Evolutionary conservation across 2,113 vertebrate species (phyloP).

Genomic region (Cryptomyrus ogoouensis): DNA sequence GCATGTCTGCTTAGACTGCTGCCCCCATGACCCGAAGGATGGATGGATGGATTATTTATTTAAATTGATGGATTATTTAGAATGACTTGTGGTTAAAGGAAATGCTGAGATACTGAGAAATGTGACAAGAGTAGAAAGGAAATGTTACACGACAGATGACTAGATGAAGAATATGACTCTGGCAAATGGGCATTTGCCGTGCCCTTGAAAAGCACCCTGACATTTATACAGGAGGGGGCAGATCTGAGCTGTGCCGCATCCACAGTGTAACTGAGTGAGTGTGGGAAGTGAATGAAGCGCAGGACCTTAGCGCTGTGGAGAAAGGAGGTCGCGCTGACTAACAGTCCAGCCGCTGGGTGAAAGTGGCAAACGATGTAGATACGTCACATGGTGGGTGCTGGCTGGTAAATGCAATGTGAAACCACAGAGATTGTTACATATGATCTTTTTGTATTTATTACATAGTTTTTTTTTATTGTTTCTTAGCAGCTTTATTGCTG

Average conservation of each 20-base stretch:
- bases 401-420: not conserved
- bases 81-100: not conserved
- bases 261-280: not conserved
- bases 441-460: not conserved
- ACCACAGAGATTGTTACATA: not conserved
- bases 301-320: not conserved
- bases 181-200: not conserved
- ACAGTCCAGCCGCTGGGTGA: not conserved
- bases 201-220: not conserved
- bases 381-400: not conserved
- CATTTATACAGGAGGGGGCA: not conserved
- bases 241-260: not conserved
- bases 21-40: not conserved
- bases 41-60: not conserved
- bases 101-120: not conserved
- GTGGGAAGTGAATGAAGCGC: not conserved
- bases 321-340: not conserved
- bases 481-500: not conserved
- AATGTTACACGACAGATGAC: not conserved
- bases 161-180: not conserved
- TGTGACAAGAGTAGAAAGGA: not conserved
- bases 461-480: not conserved
- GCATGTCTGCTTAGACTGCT: not conserved
- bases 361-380: not conserved
- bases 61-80: not conserved